Base-by-base conservation (phyloP, 2,888 invertebrate genomes). In the Synergus laeviventris region DNA sequence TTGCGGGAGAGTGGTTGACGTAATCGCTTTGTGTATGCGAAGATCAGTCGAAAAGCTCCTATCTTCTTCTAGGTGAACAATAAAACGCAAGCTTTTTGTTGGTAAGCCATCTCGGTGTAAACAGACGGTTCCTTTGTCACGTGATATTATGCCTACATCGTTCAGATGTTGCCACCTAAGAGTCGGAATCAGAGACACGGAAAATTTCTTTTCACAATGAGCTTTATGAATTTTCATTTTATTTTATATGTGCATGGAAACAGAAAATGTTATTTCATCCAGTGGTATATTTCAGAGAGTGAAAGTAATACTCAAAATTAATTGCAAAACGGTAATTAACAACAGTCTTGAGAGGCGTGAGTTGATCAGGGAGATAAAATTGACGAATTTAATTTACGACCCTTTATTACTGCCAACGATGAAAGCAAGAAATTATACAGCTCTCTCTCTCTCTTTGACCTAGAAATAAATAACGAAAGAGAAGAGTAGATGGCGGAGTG, bases 11-110 rank as follows among this genome's bases (percentile, higher is more conserved):
- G 70, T 70, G 70, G 70, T 45, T 31, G 49, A 31, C n/a, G 70
- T 49, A 70, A 70, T 70, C 70, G 70, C 70, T 70, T 70, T 49
- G 70, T 49, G 31, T 49, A 70, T 21, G 49, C 45, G 31, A 70
- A 70, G 70, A 70, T 49, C 45, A 70, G 45, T 70, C 49, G 45
- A 31, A 70, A 70, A 70, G 31, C 61, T 60, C 45, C 36, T 61
- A 21, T 45, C 73, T 61, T 60, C 38, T 38, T 60, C 61, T 73
- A 31, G 49, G 12, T 70, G 70, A 36, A 70, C 49, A 70, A 70
- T 70, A 49, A 70, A 49, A 70, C 49, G 31, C 49, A 16, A 21
- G 16, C 70, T 70, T 62, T 70, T 70, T 56, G 45, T 49, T 70
- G 11, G 49, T 70, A 70, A 70, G n/a, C 49, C 49, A 49, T 70